These are phyloP conservation scores for Sussaba pulchella DNA, from an alignment of 2,888 invertebrate species.

Conservation along the genomic window DNA sequence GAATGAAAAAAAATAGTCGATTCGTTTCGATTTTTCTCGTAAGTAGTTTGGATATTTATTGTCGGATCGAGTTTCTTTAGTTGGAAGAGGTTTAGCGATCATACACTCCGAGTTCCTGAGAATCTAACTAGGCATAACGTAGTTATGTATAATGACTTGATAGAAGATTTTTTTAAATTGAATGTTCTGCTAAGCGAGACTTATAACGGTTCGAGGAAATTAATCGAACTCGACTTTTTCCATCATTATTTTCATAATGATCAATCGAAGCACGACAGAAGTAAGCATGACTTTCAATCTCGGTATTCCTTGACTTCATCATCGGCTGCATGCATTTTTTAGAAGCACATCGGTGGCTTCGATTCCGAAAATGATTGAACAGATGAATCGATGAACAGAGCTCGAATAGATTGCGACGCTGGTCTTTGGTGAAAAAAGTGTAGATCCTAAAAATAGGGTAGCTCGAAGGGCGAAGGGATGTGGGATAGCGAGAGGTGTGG, in stretches of 20 bases:
- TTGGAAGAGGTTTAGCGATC: not conserved
- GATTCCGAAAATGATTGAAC: not conserved
- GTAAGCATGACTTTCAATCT: too few relatives aligned
- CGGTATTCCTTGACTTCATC: not conserved
- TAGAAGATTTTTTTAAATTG: too few relatives aligned
- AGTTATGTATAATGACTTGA: too few relatives aligned
- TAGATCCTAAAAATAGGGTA: not conserved
- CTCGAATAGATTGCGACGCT: not conserved
- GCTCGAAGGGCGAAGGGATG: constrained; percentile 56
- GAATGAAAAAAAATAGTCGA: not conserved
- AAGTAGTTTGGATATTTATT: too few relatives aligned
- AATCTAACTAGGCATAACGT: too few relatives aligned
- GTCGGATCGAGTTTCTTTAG: not conserved
- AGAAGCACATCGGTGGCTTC: not conserved
- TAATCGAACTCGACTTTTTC: too few relatives aligned
- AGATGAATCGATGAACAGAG: not conserved
- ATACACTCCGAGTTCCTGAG: too few relatives aligned
- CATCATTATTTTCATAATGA: too few relatives aligned
- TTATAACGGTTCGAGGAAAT: too few relatives aligned
- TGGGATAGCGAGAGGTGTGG: constrained; percentile 58
- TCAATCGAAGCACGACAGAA: too few relatives aligned
- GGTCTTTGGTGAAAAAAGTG: not conserved
- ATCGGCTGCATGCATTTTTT: not conserved
- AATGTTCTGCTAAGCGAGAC: too few relatives aligned
- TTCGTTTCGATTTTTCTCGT: not conserved